Percentiles rank a stretch among this genome's conserved stretches.
Conservation (phyloP, 2,888 invertebrate species). For the Drosophila seclusa region DNA sequence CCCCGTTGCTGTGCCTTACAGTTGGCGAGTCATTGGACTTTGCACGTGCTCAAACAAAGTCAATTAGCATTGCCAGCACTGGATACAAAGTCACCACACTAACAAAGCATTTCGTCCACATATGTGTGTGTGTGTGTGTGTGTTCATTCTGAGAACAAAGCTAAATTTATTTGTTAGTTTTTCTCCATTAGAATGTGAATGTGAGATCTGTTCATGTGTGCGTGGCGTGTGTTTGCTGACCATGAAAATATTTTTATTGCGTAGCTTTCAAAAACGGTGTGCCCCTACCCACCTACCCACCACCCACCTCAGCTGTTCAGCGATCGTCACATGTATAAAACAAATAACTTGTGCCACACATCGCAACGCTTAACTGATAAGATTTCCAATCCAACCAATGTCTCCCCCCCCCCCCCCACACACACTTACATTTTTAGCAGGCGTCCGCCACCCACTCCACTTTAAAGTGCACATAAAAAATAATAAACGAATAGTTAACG, state of each 20-base stretch:
- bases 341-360: neutral
- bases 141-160: constrained; percentile 35
- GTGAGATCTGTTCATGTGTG: neutral
- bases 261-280: constrained; percentile 41
- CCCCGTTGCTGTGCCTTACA: constrained; percentile 1
- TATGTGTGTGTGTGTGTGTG: neutral
- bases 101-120: constrained; percentile 13
- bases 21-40: constrained; percentile 24
- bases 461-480: constrained; percentile 21
- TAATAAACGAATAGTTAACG: constrained; percentile 23
- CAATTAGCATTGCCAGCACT: constrained; percentile 14
- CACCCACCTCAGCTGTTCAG: neutral
- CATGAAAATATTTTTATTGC: constrained; percentile 60
- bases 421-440: neutral
- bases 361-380: neutral
- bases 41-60: constrained; percentile 20
- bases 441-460: constrained; percentile 20
- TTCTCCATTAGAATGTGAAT: constrained; percentile 3
- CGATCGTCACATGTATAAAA: constrained; percentile 19
- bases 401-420: too few species aligned
- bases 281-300: neutral
- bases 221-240: constrained; percentile 33
- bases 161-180: constrained; percentile 24
- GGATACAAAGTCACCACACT: constrained; percentile 3
- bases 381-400: neutral